phyloP scores from a whole-genome alignment of 2,888 invertebrate species.

The Cheilosia grossa region DNA sequence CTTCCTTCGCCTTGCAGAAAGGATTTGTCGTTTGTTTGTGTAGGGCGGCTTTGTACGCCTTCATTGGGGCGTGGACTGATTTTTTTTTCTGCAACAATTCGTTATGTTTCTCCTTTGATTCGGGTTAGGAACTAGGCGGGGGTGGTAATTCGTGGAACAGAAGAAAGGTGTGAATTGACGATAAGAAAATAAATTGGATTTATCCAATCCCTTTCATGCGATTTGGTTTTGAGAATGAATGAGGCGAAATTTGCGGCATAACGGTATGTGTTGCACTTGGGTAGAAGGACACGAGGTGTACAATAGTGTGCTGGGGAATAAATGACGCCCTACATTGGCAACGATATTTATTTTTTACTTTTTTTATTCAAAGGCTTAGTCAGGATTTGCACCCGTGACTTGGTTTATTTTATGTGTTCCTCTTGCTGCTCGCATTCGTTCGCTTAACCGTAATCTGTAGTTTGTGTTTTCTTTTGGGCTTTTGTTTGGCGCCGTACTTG shows the following conservation, averaged over 20 bases:
- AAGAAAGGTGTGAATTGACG: conserved; percentile 73
- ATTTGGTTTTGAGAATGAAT: conserved; percentile 44
- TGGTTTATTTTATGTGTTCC: conserved; percentile 52
- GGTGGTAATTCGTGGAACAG: conserved; percentile 65
- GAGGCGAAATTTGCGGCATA: conserved; percentile 3
- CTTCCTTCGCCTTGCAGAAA: conserved; percentile 19
- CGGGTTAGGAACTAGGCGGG: conserved; percentile 7
- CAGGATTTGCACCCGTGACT: conserved; percentile 56
- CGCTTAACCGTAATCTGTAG: conserved; percentile 56
- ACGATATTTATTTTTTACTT: conserved; percentile 20
- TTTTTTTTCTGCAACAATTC: conserved; percentile 33
- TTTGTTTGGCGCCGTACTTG: conserved; percentile 34
- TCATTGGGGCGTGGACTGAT: conserved; percentile 23
- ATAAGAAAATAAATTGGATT: conserved; percentile 73
- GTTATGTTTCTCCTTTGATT: conserved; percentile 24
- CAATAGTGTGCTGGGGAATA: conserved; percentile 51
- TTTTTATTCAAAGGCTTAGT: conserved; percentile 48
- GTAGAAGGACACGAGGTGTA: conserved; percentile 42
- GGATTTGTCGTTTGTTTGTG: conserved; percentile 52
- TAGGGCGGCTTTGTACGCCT: background rate
- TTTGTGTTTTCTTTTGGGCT: conserved; percentile 64
- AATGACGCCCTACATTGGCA: conserved; percentile 53
- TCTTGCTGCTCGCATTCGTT: conserved; percentile 35
- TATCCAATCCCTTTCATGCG: conserved; percentile 50
- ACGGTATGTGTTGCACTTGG: conserved; percentile 13